Conservation (phyloP, 2,888 invertebrate genomes). For the Leptopilina myrica region DNA sequence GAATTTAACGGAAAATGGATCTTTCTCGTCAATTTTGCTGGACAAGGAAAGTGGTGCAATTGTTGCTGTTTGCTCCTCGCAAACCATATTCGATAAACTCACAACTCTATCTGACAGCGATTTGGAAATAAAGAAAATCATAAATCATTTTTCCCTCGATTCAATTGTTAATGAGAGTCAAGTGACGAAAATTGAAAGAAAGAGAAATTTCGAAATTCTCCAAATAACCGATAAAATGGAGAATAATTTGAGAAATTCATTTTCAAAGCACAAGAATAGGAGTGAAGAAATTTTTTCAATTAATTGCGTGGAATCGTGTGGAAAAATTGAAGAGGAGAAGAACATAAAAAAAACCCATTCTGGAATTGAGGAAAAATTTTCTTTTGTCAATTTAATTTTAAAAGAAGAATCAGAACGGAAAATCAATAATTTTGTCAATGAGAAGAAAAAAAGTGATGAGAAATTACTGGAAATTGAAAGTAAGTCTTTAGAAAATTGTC, state of each 20-base stretch:
- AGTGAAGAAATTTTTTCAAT: not conserved
- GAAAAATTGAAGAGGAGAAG: not conserved
- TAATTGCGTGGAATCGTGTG: not conserved
- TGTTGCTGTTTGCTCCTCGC: not conserved
- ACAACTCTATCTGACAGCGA: not conserved
- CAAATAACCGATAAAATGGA: not conserved
- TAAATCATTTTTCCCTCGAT: not conserved
- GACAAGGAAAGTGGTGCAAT: not conserved
- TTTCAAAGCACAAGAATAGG: not conserved
- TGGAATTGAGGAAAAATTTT: not conserved
- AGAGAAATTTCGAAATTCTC: not conserved
- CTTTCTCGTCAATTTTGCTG: not conserved
- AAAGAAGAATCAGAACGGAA: not conserved
- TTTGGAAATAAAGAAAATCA: not conserved
- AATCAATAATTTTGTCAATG: not conserved
- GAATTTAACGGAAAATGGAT: not conserved
- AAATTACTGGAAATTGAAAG: too few relatives aligned
- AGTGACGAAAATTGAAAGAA: not conserved
- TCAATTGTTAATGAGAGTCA: not conserved
- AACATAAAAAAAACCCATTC: not conserved
- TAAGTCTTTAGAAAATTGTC: too few relatives aligned
- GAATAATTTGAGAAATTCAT: not conserved
- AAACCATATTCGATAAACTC: conserved; percentile 25
- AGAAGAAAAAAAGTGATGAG: too few relatives aligned
- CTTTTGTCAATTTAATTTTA: not conserved